Conservation (phyloP, 2,113 vertebrate genomes). For the Mandrillus leucophaeus region DNA sequence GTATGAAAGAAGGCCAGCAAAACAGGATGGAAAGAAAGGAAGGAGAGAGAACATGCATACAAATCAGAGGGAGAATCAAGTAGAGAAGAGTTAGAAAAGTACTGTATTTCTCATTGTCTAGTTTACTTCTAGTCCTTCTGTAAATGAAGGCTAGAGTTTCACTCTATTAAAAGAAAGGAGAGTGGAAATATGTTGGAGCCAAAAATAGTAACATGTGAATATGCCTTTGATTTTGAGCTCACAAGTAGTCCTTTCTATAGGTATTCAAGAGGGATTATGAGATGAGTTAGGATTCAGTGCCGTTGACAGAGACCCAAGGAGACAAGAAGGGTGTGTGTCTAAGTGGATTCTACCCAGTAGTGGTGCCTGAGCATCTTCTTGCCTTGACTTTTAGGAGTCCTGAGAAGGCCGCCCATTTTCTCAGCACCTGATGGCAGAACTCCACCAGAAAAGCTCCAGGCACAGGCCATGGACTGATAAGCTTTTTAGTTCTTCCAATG, state of each 20-base stretch:
- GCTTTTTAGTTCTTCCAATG: background rate
- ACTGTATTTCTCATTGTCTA: background rate
- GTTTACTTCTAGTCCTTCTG: background rate
- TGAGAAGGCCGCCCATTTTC: background rate
- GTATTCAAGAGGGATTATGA: background rate
- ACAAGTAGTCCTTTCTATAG: background rate
- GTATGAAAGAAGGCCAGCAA: background rate
- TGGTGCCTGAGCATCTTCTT: background rate
- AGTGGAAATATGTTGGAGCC: background rate
- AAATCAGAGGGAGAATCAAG: no score
- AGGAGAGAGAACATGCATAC: background rate
- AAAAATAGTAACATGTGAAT: background rate
- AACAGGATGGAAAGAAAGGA: background rate
- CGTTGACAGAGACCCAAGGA: background rate
- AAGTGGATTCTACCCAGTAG: background rate
- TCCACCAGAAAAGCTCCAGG: background rate
- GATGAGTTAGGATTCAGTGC: no score
- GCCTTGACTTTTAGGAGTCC: background rate
- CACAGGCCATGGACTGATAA: background rate
- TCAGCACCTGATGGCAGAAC: no score
- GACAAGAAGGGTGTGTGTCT: background rate
- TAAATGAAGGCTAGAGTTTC: background rate
- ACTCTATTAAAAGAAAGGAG: background rate
- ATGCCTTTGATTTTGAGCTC: background rate
- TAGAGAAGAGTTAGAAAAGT: background rate